These are phyloP conservation scores for Gopherus evgoodei DNA, from an alignment of 2,113 vertebrate genomes.

Conservation along the genomic window DNA sequence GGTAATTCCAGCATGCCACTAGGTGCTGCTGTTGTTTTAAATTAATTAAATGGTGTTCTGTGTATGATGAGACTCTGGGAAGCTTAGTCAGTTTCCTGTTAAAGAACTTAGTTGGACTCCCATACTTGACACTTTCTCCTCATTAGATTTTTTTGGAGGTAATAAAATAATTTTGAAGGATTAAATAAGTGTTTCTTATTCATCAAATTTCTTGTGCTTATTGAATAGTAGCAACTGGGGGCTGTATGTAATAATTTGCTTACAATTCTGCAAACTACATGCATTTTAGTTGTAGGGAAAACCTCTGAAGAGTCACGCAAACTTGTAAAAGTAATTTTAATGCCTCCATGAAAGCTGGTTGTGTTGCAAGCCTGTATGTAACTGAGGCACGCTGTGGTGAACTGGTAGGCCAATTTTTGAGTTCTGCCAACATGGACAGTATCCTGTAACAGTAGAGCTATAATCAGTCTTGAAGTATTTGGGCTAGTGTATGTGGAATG, in stretches of 20 bases:
- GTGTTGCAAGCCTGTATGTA: background rate
- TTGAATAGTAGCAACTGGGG: background rate
- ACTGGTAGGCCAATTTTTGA: background rate
- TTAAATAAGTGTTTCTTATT: background rate
- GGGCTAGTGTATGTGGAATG: accelerated
- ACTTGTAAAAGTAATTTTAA: background rate
- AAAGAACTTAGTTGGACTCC: background rate
- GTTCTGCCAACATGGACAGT: background rate
- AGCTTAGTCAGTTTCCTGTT: accelerated
- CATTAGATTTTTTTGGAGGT: background rate
- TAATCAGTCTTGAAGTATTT: accelerated
- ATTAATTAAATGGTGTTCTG: accelerated
- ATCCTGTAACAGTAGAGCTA: background rate
- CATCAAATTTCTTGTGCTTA: background rate
- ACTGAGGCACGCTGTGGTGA: background rate
- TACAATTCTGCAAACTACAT: background rate
- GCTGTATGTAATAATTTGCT: background rate
- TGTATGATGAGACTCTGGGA: accelerated
- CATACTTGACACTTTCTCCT: background rate
- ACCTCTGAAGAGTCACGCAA: background rate
- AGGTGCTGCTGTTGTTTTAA: conserved; percentile 49
- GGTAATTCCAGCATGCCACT: background rate
- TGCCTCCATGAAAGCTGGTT: accelerated
- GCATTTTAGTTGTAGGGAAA: background rate
- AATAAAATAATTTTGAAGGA: background rate